These are phyloP conservation scores for Momotus momota DNA, from an alignment of 2,797 vertebrate genomes.

Conservation along the genomic window DNA sequence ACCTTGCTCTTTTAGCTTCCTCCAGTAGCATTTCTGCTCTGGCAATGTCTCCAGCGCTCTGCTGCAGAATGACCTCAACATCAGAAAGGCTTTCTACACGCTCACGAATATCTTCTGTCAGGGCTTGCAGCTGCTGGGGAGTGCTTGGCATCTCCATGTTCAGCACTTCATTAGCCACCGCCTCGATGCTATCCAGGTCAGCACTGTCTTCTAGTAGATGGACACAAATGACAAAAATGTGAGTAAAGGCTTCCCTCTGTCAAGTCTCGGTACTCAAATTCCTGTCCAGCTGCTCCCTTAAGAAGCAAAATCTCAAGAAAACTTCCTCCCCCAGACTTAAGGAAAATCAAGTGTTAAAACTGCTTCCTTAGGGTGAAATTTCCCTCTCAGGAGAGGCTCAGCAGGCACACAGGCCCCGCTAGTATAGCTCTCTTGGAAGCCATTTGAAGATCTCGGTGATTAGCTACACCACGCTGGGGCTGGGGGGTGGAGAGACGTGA, in stretches of 20 bases:
- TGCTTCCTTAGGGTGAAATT: not conserved
- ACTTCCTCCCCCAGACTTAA: not conserved
- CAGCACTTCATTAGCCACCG: slow-evolving; percentile 93
- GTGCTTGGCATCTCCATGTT: slow-evolving; percentile 97
- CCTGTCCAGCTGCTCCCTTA: not conserved
- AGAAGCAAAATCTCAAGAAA: not conserved
- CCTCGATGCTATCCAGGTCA: slow-evolving; percentile 94
- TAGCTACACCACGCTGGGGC: not conserved
- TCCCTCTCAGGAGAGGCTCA: not conserved
- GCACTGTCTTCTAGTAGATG: slow-evolving; percentile 90
- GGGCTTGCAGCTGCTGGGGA: slow-evolving; percentile 90
- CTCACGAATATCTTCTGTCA: slow-evolving; percentile 91
- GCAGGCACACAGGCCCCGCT: not conserved
- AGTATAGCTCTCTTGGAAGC: not conserved
- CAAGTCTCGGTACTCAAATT: not conserved
- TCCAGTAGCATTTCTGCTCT: slow-evolving; percentile 89
- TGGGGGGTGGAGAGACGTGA: accelerated
- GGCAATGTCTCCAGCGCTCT: slow-evolving; percentile 89
- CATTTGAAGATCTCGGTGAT: not conserved
- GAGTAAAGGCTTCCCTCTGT: not conserved
- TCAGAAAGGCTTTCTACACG: slow-evolving; percentile 91
- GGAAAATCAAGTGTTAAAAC: not conserved
- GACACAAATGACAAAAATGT: not conserved
- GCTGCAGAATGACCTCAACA: slow-evolving; percentile 90
- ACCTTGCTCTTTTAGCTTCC: slow-evolving; percentile 91